These are phyloP conservation scores for Drosophila kanekoi DNA, from an alignment of 2,888 invertebrate species.

Conservation along the genomic window DNA sequence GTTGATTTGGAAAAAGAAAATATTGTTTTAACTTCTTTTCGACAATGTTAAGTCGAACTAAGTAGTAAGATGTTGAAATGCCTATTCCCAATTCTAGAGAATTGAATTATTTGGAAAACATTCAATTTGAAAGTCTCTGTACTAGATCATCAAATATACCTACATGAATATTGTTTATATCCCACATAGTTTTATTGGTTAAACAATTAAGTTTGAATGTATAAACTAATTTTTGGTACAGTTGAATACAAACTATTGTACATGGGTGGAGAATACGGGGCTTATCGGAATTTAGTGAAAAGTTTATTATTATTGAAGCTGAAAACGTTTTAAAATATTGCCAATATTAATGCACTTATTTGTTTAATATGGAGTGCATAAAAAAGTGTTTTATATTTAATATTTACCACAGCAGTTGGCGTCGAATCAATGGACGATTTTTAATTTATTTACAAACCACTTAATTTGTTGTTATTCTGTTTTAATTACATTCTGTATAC, in stretches of 20 bases:
- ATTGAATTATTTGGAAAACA: not conserved
- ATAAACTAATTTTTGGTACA: constrained; percentile 1
- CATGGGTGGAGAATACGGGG: not conserved
- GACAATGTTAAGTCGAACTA: constrained; percentile 58
- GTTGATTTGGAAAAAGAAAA: constrained; percentile 63
- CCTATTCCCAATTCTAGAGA: not conserved
- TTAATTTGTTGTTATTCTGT: constrained; percentile 82
- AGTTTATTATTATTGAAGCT: too few species aligned
- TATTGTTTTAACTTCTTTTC: constrained; percentile 81
- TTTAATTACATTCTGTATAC: constrained; percentile 78
- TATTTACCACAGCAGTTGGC: constrained; percentile 45
- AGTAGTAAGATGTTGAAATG: constrained; percentile 16
- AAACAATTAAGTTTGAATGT: not conserved
- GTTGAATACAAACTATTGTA: not conserved
- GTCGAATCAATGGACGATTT: constrained; percentile 39
- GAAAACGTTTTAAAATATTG: constrained; percentile 27
- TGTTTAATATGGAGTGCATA: constrained; percentile 22
- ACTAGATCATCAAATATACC: too few species aligned
- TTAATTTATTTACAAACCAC: constrained; percentile 83
- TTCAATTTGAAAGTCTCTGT: not conserved
- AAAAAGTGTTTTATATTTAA: constrained; percentile 23
- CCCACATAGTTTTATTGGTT: too few species aligned
- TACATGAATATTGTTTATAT: too few species aligned
- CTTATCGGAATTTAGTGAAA: too few species aligned
- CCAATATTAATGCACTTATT: constrained; percentile 54